Conservation (phyloP, 2,113 vertebrate species). For the Eudorcas thomsonii region DNA sequence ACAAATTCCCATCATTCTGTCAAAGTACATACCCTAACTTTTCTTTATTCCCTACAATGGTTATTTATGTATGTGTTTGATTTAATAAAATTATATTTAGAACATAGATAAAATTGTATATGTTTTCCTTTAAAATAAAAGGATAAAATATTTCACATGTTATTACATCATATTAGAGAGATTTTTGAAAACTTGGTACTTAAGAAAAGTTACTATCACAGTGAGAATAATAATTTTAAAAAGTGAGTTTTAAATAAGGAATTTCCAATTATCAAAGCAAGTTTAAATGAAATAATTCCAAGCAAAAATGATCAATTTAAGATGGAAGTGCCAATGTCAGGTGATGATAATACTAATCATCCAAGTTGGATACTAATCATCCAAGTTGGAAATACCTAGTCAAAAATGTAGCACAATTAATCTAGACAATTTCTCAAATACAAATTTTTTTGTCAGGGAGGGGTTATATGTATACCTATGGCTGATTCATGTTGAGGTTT, state of each 20-base stretch:
- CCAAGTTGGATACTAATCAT: not conserved
- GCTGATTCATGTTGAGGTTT: not conserved
- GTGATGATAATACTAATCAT: not conserved
- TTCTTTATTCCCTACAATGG: not conserved
- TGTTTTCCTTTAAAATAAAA: not conserved
- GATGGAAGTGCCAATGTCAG: not conserved
- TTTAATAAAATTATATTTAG: not conserved
- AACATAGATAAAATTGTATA: not conserved
- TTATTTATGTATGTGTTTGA: not conserved
- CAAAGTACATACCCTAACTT: not conserved
- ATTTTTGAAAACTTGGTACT: not conserved
- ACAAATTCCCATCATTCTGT: not conserved
- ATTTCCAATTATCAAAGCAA: not conserved
- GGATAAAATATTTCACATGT: not conserved
- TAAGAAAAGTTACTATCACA: not conserved
- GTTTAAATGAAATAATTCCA: not conserved
- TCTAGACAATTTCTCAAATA: not conserved
- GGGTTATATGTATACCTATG: not conserved
- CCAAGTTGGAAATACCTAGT: not conserved
- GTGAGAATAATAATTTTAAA: not conserved
- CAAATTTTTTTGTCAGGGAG: not conserved
- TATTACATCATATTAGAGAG: not conserved
- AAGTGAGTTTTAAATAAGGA: not conserved
- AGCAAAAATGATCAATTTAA: not conserved
- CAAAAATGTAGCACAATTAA: not conserved